Conservation (phyloP, 2,797 vertebrate genomes). For the Amphiprion clarkii region DNA sequence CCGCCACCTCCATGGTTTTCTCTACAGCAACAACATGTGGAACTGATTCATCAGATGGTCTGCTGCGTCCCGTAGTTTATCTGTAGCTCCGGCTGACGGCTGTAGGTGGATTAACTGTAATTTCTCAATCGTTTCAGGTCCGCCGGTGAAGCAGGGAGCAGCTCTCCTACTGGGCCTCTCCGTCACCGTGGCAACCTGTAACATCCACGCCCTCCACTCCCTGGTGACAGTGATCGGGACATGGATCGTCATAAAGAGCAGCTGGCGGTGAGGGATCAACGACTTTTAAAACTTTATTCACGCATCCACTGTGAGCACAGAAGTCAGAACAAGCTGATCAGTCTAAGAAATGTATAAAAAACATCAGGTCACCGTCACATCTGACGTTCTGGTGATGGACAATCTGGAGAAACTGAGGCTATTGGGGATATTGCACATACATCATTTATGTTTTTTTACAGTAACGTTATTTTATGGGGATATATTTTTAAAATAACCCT, state of each 20-base stretch:
- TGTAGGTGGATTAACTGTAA: background rate
- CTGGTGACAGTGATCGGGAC: slow-evolving; percentile 90
- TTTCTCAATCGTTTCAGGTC: slow-evolving; percentile 78
- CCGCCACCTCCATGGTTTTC: too few relatives aligned
- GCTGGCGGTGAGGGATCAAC: slow-evolving; percentile 84
- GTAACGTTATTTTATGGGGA: too few relatives aligned
- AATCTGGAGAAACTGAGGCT: too few relatives aligned
- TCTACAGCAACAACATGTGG: background rate
- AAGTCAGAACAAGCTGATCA: background rate
- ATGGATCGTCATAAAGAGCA: slow-evolving; percentile 90
- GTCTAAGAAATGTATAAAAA: too few relatives aligned
- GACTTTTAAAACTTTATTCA: slow-evolving; percentile 1
- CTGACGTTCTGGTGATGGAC: too few relatives aligned
- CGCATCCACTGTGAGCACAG: background rate
- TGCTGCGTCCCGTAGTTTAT: background rate
- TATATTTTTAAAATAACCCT: too few relatives aligned
- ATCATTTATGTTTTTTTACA: too few relatives aligned
- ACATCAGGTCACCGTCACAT: too few relatives aligned
- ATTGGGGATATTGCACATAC: too few relatives aligned
- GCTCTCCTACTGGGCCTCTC: slow-evolving; percentile 87
- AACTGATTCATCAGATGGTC: background rate
- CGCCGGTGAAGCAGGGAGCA: slow-evolving; percentile 87
- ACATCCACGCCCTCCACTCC: slow-evolving; percentile 91
- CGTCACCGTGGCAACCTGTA: slow-evolving; percentile 87
- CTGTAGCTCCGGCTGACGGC: background rate